Percentiles rank a stretch among this genome's conserved stretches.
Evolutionary conservation across 2,888 invertebrate species (phyloP).

Genomic region (Biston stratarius): DNA sequence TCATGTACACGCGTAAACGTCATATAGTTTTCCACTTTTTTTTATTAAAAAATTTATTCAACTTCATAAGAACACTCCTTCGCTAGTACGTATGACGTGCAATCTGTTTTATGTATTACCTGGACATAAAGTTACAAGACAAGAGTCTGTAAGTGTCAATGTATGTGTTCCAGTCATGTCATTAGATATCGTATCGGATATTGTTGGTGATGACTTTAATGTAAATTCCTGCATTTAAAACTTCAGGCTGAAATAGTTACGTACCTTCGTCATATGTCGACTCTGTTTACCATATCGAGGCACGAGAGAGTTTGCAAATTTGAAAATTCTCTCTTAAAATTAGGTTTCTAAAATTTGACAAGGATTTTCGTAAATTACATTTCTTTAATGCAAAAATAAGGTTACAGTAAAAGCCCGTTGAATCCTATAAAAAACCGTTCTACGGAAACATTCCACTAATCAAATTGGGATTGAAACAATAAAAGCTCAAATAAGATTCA

Average conservation of each 20-base stretch:
- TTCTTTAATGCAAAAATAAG: conserved; percentile 1
- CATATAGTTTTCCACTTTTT: too few relatives aligned
- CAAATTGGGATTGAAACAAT: conserved; percentile 18
- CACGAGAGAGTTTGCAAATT: neutral
- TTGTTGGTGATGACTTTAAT: conserved; percentile 15
- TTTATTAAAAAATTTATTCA: too few relatives aligned
- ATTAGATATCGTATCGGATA: neutral
- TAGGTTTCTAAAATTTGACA: conserved; percentile 7
- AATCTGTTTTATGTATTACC: too few relatives aligned
- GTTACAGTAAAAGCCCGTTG: neutral
- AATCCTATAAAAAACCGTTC: neutral
- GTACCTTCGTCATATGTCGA: conserved; percentile 34
- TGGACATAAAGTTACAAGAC: too few relatives aligned
- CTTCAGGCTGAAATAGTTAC: conserved; percentile 9
- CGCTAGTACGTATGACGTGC: too few relatives aligned
- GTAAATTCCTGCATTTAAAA: conserved; percentile 34
- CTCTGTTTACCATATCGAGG: conserved; percentile 11
- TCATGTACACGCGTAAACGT: too few relatives aligned
- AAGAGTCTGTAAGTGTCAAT: neutral
- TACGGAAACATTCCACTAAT: conserved; percentile 6
- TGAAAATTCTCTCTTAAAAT: conserved; percentile 16
- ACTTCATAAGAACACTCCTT: too few relatives aligned
- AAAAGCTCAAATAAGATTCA: conserved; percentile 3
- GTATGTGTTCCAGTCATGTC: neutral
- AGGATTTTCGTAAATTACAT: neutral